A percentile compares a stretch with the other conserved stretches of the same genome.
Conservation (phyloP, 2,888 invertebrate species). For the Chloromyia formosa region DNA sequence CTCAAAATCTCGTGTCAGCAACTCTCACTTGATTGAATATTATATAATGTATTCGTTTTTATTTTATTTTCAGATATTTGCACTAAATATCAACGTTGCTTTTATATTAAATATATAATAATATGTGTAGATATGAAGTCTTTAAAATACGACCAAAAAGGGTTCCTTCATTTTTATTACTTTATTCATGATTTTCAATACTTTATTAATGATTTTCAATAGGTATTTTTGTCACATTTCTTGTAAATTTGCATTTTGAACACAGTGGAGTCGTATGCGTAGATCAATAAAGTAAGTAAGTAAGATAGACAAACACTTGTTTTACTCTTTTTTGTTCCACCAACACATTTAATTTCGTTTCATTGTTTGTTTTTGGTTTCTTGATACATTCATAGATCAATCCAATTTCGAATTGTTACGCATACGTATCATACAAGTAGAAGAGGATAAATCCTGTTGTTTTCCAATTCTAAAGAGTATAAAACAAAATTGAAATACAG, state of each 20-base stretch:
- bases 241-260: slow-evolving; percentile 38
- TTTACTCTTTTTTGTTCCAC: too few species aligned
- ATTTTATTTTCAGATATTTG: slow-evolving; percentile 21
- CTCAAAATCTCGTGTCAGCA: neutral
- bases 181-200: neutral
- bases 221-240: neutral
- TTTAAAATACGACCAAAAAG: slow-evolving; percentile 37
- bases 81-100: too few species aligned
- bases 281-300: slow-evolving; percentile 32
- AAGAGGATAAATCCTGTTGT: neutral
- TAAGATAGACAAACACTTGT: too few species aligned
- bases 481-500: neutral
- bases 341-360: too few species aligned
- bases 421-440: neutral
- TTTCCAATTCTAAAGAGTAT: neutral
- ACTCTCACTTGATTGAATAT: slow-evolving; percentile 15
- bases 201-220: neutral
- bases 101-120: neutral
- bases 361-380: slow-evolving; percentile 11
- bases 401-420: neutral
- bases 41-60: neutral
- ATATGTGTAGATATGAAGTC: slow-evolving; percentile 34
- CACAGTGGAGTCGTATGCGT: slow-evolving; percentile 36
- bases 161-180: neutral
- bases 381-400: slow-evolving; percentile 14